Evolutionary conservation across 2,113 vertebrate species (phyloP).

Genomic region (Archilochus colubris): DNA sequence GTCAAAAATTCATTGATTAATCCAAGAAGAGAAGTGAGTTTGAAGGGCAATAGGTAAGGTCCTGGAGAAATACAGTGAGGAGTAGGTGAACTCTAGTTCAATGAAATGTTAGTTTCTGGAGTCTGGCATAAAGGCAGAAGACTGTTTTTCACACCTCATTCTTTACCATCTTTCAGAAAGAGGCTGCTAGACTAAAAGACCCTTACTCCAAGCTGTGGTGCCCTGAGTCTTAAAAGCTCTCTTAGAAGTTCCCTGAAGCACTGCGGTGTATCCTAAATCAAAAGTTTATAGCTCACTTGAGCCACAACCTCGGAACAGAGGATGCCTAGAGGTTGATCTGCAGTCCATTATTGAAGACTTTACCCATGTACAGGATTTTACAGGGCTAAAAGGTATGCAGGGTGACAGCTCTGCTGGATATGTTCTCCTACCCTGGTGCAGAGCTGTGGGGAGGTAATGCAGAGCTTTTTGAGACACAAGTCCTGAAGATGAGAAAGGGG

Average conservation of each 20-base stretch:
- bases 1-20: not conserved
- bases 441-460: accelerated
- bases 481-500: not conserved
- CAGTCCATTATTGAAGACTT: not conserved
- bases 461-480: not conserved
- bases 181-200: not conserved
- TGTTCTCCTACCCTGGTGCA: not conserved
- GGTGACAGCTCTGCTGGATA: accelerated
- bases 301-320: not conserved
- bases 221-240: not conserved
- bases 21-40: not conserved
- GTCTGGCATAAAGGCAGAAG: not conserved
- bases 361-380: not conserved
- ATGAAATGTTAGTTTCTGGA: not conserved
- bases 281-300: not conserved
- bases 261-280: not conserved
- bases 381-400: not conserved
- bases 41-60: not conserved
- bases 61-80: not conserved
- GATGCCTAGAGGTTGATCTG: not conserved
- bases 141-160: not conserved
- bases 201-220: not conserved
- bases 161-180: not conserved
- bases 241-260: not conserved
- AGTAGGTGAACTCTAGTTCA: not conserved